phyloP scores from a whole-genome alignment of 30 jellyfish, hydroid and myxozoan genomes.

The Cassiopea xamachana region DNA sequence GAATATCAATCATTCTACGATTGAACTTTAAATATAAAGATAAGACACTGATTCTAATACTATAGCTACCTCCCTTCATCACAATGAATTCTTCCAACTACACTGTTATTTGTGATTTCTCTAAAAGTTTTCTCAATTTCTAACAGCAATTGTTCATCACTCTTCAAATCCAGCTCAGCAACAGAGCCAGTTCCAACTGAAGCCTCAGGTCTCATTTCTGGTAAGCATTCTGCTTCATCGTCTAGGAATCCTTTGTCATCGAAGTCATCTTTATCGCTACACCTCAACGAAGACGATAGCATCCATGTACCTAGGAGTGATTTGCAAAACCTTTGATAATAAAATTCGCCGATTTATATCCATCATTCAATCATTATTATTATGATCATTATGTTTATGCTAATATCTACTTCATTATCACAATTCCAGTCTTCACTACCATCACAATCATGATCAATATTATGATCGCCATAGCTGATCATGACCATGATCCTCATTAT shows the following conservation, averaged over 20 bases:
- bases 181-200: background rate
- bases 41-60: background rate
- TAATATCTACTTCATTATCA: background rate
- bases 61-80: conserved; percentile 18
- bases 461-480: background rate
- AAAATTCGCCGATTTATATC: too few relatives aligned
- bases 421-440: background rate
- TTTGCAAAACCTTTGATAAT: background rate
- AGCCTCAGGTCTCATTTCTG: conserved; percentile 2
- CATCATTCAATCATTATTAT: too few relatives aligned
- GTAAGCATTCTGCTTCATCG: conserved; percentile 21
- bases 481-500: background rate
- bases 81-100: conserved; percentile 25
- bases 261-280: conserved; percentile 1
- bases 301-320: conserved; percentile 2
- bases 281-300: background rate
- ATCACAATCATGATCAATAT: background rate
- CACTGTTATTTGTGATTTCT: conserved; percentile 35
- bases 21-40: too few relatives aligned
- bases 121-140: conserved; percentile 43
- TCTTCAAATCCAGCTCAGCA: conserved; percentile 12
- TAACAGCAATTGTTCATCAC: conserved; percentile 19
- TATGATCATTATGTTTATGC: too few relatives aligned
- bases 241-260: conserved; percentile 48
- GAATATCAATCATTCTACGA: too few relatives aligned